Evolutionary conservation across 1,140 invertebrate genomes (phyloP), one percentile per base, ranked within the genome.

Genomic region (Scaptodrosophila lebanonensis): DNA sequence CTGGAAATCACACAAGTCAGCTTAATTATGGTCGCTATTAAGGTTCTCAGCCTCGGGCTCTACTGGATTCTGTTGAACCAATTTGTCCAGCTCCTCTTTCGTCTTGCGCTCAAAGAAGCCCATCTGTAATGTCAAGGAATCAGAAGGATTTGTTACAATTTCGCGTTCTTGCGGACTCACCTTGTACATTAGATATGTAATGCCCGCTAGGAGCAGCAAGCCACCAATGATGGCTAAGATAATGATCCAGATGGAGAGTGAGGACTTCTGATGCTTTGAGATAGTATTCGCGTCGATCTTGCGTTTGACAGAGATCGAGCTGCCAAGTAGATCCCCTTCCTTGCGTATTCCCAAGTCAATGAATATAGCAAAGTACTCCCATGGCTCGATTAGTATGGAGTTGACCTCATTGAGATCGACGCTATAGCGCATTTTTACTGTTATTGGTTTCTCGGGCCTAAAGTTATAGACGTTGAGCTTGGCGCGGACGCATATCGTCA

Each of bases 331-430:
- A 58, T 84, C 83, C 5, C 79, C 83, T 17, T 71, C 66, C 40
- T 79, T 86, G 12, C 12, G 30, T 32, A 87, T 36, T 11, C 69
- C 61, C 12, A 85, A 9, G 8, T 66, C 69, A 11, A 69, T 62
- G 2, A 76, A 50, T 38, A 86, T 67, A 29, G 82, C 84, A 61
- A 87, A 87, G 49, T 70, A 86, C 36, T 87, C 86, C 75, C 75
- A 85, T 3, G 83, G 77, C 58, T 86, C 85, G 20, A 83, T 66
- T 0, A 87, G 43, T 8, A 87, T 66, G 12, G 85, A 66, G 30
- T 85, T 87, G 4, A 87, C 66, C 36, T 86, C 76, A 4, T 79
- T 67, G 17, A 87, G 48, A 44, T 87, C 79, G n/a, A 87, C 64
- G 9, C 36, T 54, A 35, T 67, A 87, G 40, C 71, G 73, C 57